phyloP scores from a whole-genome alignment of 2,888 invertebrate genomes.

The Esperia sulphurella region DNA sequence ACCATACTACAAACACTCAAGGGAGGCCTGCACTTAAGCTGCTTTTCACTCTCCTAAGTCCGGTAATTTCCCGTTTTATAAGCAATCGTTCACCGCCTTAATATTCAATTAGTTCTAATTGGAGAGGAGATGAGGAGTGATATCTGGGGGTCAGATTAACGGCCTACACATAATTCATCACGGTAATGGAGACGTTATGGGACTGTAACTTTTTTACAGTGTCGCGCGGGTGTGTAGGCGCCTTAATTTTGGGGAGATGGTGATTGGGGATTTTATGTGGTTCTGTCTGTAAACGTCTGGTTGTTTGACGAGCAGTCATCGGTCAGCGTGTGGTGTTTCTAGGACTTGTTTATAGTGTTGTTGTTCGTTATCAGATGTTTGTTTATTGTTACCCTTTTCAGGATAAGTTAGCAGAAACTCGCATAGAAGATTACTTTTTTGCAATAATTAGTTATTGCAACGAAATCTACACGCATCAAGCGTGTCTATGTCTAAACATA shows the following conservation, averaged over 20 bases:
- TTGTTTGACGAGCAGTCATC: neutral
- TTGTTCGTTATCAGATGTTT: too few relatives aligned
- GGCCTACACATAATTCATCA: slow-evolving; percentile 67
- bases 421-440: too few relatives aligned
- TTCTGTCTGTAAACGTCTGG: slow-evolving; percentile 5
- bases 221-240: slow-evolving; percentile 28
- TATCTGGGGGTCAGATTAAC: slow-evolving; percentile 48
- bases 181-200: slow-evolving; percentile 65
- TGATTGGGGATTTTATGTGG: slow-evolving; percentile 10
- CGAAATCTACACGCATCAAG: too few relatives aligned
- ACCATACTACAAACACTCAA: neutral
- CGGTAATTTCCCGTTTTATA: slow-evolving; percentile 54
- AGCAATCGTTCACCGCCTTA: slow-evolving; percentile 55
- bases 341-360: too few relatives aligned
- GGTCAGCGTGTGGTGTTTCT: too few relatives aligned
- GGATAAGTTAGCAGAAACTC: too few relatives aligned
- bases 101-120: slow-evolving; percentile 72
- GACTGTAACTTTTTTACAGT: slow-evolving; percentile 54
- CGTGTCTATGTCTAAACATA: too few relatives aligned
- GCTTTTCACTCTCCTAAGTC: slow-evolving; percentile 25
- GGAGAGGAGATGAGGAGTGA: slow-evolving; percentile 54
- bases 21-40: slow-evolving; percentile 14
- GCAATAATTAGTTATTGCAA: too few relatives aligned
- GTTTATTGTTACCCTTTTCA: too few relatives aligned
- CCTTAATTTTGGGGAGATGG: slow-evolving; percentile 9